A percentile compares a stretch with the other conserved stretches of the same genome.
Evolutionary conservation across 35 echinoderm and acorn worm species (phyloP).

Genomic region (Diadema setosum): DNA sequence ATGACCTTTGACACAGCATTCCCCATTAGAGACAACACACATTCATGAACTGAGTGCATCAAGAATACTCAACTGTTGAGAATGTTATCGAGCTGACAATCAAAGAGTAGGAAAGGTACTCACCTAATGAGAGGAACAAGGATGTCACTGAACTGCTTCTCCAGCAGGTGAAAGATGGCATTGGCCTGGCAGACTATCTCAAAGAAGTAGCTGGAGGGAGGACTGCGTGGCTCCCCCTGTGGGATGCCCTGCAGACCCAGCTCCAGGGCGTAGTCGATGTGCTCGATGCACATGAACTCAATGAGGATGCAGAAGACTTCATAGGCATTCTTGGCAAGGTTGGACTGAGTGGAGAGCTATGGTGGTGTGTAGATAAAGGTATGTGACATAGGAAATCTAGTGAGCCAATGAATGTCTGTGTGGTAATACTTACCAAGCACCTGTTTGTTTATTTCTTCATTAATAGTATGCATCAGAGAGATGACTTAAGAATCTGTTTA

Average conservation of each 20-base stretch:
- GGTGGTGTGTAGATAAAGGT: background rate
- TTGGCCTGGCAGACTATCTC: slow-evolving; percentile 88
- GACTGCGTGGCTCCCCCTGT: slow-evolving; percentile 37
- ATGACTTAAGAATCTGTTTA: too few species aligned
- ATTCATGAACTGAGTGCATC: too few species aligned
- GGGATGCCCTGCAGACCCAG: slow-evolving; percentile 85
- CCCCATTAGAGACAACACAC: too few species aligned
- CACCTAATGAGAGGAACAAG: slow-evolving; percentile 94
- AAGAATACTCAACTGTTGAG: too few species aligned
- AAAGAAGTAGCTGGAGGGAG: slow-evolving; percentile 89
- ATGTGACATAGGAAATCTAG: too few species aligned
- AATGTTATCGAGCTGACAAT: too few species aligned
- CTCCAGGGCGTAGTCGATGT: slow-evolving; percentile 96
- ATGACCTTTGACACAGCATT: too few species aligned
- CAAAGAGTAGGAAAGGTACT: too few species aligned
- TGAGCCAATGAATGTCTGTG: too few species aligned
- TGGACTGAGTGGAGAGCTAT: slow-evolving; percentile 86
- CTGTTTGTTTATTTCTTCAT: too few species aligned
- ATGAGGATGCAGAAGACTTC: slow-evolving; percentile 82
- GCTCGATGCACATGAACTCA: slow-evolving; percentile 81
- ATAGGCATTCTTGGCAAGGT: slow-evolving; percentile 72
- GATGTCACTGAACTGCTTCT: slow-evolving; percentile 96
- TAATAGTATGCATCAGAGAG: too few species aligned
- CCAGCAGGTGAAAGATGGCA: slow-evolving; percentile 92
- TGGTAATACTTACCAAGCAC: too few species aligned